Evolutionary conservation across 2,113 vertebrate species (phyloP).

Genomic region (Labrus mixtus): DNA sequence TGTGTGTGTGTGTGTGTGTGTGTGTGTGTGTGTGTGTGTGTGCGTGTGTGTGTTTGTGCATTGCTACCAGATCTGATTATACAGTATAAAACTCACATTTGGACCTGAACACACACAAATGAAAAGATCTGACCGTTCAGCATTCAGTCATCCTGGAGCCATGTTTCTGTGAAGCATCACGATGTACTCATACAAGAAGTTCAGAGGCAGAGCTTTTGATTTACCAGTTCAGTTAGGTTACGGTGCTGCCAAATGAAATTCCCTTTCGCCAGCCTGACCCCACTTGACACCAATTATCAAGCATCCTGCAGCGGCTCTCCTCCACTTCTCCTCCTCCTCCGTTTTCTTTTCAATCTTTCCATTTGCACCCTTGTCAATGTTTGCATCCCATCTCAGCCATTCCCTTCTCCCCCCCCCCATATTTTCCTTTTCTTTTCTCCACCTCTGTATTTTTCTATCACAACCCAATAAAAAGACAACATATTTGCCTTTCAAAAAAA

Average conservation of each 20-base stretch:
- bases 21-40: not conserved
- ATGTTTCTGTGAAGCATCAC: no score
- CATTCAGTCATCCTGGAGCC: no score
- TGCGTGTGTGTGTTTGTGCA: not conserved
- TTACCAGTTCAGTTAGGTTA: slow-evolving; percentile 31
- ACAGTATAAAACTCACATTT: not conserved
- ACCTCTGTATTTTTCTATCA: not conserved
- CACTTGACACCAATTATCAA: slow-evolving; percentile 57
- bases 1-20: not conserved
- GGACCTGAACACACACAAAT: no score
- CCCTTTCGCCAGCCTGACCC: slow-evolving; percentile 41
- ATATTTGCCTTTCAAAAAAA: not conserved
- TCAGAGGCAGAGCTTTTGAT: slow-evolving; percentile 7
- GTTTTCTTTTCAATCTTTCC: not conserved
- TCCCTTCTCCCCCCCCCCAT: not conserved
- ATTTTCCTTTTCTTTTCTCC: not conserved
- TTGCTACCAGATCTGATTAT: not conserved
- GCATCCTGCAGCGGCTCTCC: slow-evolving; percentile 37
- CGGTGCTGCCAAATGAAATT: slow-evolving; percentile 37
- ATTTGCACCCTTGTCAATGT: not conserved
- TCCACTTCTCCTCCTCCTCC: not conserved
- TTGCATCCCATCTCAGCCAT: not conserved
- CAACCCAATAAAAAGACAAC: not conserved
- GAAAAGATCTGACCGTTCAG: not conserved
- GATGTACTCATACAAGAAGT: no score